phyloP scores from a whole-genome alignment of 2,797 vertebrate species.

The Melanotaenia pygmaea region DNA sequence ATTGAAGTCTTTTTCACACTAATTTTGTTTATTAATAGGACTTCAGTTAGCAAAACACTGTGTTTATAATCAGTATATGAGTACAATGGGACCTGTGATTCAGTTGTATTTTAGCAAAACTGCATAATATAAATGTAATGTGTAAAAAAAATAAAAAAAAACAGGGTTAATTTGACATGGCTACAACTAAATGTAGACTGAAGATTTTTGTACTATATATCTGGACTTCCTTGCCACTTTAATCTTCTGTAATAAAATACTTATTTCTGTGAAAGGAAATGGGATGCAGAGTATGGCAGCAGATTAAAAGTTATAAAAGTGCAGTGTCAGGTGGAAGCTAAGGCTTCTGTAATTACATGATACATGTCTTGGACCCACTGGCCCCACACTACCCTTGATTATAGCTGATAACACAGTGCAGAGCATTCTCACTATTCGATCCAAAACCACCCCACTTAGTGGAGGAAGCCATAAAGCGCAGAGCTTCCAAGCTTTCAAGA shows the following conservation, averaged over 20 bases:
- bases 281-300: not conserved
- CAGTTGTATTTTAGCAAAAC: too few relatives aligned
- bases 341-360: not conserved
- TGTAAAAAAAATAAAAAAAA: not conserved
- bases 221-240: not conserved
- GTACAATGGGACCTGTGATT: too few relatives aligned
- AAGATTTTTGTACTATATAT: not conserved
- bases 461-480: not conserved
- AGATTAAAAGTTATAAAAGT: conserved; percentile 4
- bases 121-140: too few relatives aligned
- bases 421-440: not conserved
- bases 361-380: not conserved
- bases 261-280: not conserved
- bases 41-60: too few relatives aligned
- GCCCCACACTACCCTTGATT: conserved; percentile 7
- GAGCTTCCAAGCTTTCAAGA: not conserved
- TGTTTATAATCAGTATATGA: too few relatives aligned
- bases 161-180: not conserved
- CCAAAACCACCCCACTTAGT: not conserved
- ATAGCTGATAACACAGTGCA: not conserved
- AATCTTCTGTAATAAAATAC: not conserved
- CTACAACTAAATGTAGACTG: not conserved
- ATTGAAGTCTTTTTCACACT: too few relatives aligned
- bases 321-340: not conserved
- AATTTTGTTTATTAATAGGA: too few relatives aligned